Evolutionary conservation across 2,888 invertebrate genomes (phyloP), one percentile per base, ranked within the genome.

Genomic region (Ceratothoa steindachneri): DNA sequence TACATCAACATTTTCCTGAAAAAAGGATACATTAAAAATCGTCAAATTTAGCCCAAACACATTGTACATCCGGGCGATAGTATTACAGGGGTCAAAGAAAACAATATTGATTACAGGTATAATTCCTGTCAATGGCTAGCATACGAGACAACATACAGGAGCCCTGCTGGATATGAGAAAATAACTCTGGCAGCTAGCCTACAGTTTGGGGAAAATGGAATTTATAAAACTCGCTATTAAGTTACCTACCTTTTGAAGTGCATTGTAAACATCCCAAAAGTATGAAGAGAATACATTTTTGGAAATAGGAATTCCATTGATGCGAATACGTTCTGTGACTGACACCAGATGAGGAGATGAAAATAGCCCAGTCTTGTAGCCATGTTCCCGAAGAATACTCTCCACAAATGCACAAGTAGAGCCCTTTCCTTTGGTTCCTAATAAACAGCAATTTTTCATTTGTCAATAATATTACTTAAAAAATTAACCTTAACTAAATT

Each of bases 341-440:
- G 91, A 91, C 3, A 97, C 88, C 75, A 99, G 86, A 85, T 99
- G 99, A 0, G 99, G 99, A 0, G 98, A 99, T 67, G 95, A 95
- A 84, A 89, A 98, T 84, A 99, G 93, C 4, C 98, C 98, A 0
- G 97, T 98, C 82, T 88, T 90, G 82, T 89, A 89, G 1, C 95
- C 95, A 83, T 93, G 90, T 28, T 89, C 86, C 0, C 93, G 89
- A 9, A 99, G 87, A 77, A 99, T 93, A 0, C 91, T 89, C 84
- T 99, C 99, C 80, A 91, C 89, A 84, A 93, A 90, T 0, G 97
- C 95, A 83, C 97, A 96, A 0, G 97, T 96, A 22, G 96, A 95
- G 1, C 89, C 88, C 89, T 99, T 99, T 69, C 98, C 99, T 86
- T 99, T 99, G 0, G 98, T 98, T 9, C 99, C 99, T 75, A 68